Conservation (phyloP, 2,888 invertebrate genomes). For the Sthenelais limicola region DNA sequence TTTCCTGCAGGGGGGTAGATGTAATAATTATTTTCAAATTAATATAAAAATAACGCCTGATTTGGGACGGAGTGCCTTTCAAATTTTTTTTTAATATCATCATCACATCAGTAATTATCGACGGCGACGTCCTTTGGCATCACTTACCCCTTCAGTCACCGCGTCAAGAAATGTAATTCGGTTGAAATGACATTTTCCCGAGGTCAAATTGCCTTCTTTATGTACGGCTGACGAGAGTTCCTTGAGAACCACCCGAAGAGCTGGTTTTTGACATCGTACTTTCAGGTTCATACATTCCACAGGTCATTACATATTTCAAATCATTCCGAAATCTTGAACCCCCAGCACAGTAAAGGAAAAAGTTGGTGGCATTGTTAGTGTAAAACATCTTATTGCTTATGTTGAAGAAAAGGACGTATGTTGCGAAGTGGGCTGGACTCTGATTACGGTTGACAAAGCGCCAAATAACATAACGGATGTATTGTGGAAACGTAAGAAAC, state of each 20-base stretch:
- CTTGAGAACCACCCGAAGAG: constrained; percentile 14
- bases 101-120: too few species aligned
- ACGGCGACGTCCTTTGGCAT: too few species aligned
- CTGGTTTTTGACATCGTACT: background rate
- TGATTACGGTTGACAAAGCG: background rate
- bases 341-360: constrained; percentile 21
- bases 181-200: too few species aligned
- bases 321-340: constrained; percentile 6
- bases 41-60: too few species aligned
- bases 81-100: too few species aligned
- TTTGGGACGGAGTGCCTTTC: too few species aligned
- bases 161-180: too few species aligned
- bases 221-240: too few species aligned
- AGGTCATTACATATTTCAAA: background rate
- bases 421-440: constrained; percentile 11
- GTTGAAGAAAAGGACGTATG: constrained; percentile 29
- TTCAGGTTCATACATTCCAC: background rate
- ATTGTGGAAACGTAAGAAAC: constrained; percentile 28
- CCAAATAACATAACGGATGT: constrained; percentile 21
- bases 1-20: too few species aligned
- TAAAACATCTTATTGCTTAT: constrained; percentile 29
- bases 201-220: too few species aligned
- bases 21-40: too few species aligned
- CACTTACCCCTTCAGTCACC: too few species aligned
- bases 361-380: constrained; percentile 27